Percentiles rank a stretch among this genome's conserved stretches.
These are phyloP conservation scores for Phallusia fumigata DNA, from an alignment of 23 tunicate genomes.

Conservation along the genomic window DNA sequence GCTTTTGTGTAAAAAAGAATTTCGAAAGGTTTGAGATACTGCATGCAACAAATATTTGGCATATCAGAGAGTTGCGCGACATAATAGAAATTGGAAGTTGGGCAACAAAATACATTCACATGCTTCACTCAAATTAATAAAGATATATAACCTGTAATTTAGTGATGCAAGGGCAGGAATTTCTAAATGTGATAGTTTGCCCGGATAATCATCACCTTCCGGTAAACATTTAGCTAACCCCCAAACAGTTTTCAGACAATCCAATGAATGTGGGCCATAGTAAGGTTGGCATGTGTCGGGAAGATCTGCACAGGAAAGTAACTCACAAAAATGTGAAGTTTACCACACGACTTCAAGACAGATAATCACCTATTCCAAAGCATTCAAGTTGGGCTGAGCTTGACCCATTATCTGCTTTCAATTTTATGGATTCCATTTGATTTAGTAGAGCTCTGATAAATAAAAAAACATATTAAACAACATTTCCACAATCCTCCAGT, in stretches of 20 bases:
- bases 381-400: not conserved
- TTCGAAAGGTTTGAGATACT: too few relatives aligned
- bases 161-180: not conserved
- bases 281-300: not conserved
- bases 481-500: too few relatives aligned
- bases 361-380: constrained; percentile 18
- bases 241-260: not conserved
- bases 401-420: not conserved
- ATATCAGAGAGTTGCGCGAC: too few relatives aligned
- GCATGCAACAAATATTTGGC: too few relatives aligned
- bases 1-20: too few relatives aligned
- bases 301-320: not conserved
- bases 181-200: not conserved
- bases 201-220: not conserved
- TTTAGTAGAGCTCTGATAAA: not conserved
- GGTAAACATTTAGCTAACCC: not conserved
- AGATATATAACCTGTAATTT: not conserved
- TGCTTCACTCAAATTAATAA: too few relatives aligned
- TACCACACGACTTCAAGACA: not conserved
- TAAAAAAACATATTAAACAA: not conserved
- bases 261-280: not conserved
- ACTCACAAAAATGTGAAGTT: not conserved
- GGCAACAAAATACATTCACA: too few relatives aligned
- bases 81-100: too few relatives aligned
- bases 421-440: not conserved